Evolutionary conservation across 1,140 invertebrate genomes (phyloP).

Genomic region (Ceratosolen fusciceps): DNA sequence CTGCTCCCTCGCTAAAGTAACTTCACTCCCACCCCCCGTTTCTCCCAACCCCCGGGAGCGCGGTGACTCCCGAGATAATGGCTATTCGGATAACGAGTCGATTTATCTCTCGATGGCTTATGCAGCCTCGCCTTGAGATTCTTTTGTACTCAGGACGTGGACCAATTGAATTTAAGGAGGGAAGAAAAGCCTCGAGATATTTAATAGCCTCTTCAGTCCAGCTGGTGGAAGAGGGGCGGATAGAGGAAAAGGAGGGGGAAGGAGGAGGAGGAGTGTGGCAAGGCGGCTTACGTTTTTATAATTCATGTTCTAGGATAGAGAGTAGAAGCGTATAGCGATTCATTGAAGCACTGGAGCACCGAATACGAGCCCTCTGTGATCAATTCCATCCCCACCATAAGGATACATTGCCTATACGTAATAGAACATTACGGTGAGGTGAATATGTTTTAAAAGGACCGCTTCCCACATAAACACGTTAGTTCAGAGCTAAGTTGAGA

Average conservation of each 20-base stretch:
- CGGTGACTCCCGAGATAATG: slow-evolving; percentile 57
- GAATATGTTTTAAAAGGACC: not conserved
- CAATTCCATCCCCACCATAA: no score
- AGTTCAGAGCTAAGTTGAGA: not conserved
- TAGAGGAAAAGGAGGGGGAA: no score
- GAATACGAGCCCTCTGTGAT: no score
- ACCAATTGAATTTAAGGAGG: slow-evolving; percentile 9
- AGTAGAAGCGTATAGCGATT: no score
- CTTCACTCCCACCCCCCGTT: slow-evolving; percentile 23
- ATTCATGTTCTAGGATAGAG: no score
- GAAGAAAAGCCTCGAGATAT: not conserved
- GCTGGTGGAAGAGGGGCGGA: no score
- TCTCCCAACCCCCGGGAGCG: no score
- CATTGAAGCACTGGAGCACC: no score
- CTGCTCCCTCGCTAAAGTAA: not conserved
- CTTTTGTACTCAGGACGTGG: not conserved
- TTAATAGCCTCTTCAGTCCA: not conserved
- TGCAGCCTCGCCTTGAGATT: not conserved
- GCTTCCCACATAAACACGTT: not conserved
- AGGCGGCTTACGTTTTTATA: not conserved
- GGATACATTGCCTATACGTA: no score
- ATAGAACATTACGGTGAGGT: not conserved
- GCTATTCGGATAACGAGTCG: slow-evolving; percentile 53
- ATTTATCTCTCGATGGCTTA: slow-evolving; percentile 38
- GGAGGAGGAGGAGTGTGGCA: no score